Evolutionary conservation across 2,113 vertebrate genomes (phyloP).

Genomic region (Motacilla tschutschensis): DNA sequence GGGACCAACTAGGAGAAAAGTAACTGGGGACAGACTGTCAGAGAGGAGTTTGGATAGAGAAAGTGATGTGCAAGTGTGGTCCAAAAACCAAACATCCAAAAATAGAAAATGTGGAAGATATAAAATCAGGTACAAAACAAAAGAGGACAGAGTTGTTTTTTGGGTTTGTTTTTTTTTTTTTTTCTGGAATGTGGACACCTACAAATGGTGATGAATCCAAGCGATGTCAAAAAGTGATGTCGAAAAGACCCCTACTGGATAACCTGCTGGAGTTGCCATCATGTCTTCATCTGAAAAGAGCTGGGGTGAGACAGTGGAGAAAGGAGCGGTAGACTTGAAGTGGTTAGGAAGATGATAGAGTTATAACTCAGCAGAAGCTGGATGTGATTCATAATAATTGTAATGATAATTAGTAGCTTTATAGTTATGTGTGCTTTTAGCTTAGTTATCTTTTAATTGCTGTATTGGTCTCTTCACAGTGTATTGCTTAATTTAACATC

Average conservation of each 20-base stretch:
- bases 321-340: neutral
- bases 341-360: neutral
- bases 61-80: neutral
- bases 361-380: neutral
- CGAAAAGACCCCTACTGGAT: fast-evolving
- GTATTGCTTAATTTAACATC: neutral
- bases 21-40: neutral
- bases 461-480: neutral
- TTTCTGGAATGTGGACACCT: neutral
- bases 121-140: neutral
- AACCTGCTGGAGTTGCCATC: neutral
- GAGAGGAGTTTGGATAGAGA: neutral
- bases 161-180: too few species aligned
- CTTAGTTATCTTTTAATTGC: neutral
- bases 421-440: neutral
- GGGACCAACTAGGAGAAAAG: neutral
- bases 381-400: neutral
- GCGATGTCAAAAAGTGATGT: neutral
- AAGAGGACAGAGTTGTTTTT: neutral
- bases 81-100: neutral
- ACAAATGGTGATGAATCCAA: neutral
- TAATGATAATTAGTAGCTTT: neutral
- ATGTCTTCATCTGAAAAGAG: neutral
- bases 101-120: neutral
- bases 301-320: neutral